phyloP scores from a whole-genome alignment of 1,140 invertebrate genomes.

The Rhyzopertha dominica region DNA sequence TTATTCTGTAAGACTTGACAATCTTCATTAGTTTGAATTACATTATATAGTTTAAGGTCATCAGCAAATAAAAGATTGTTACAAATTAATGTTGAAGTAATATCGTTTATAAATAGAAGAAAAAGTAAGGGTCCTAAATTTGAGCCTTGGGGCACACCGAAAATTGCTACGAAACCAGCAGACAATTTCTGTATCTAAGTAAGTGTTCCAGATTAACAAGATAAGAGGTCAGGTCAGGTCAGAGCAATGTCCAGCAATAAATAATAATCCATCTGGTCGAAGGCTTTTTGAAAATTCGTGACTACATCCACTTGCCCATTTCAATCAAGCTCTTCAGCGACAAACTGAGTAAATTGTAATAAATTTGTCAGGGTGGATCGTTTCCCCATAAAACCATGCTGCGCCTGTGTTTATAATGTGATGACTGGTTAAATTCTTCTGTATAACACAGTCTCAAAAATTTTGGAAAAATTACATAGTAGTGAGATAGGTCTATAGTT shows the following conservation, averaged over 20 bases:
- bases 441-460: too few relatives aligned
- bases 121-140: too few relatives aligned
- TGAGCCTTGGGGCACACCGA: too few relatives aligned
- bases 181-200: constrained; percentile 1
- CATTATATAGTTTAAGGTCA: neutral
- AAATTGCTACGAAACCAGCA: too few relatives aligned
- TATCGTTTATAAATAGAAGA: neutral
- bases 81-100: constrained; percentile 1
- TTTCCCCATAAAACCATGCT: too few relatives aligned
- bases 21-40: neutral
- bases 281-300: constrained; percentile 2
- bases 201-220: constrained; percentile 1
- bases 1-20: too few relatives aligned
- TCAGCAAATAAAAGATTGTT: constrained; percentile 1
- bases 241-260: constrained; percentile 1
- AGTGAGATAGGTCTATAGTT: too few relatives aligned
- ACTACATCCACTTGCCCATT: neutral
- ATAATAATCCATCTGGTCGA: constrained; percentile 1
- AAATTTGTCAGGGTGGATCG: too few relatives aligned
- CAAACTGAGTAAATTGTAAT: too few relatives aligned
- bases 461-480: too few relatives aligned
- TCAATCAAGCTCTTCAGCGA: neutral
- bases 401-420: too few relatives aligned
- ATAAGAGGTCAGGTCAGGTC: neutral
- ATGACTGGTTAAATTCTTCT: too few relatives aligned